Base-by-base conservation (phyloP, 1,140 invertebrate genomes). In the Brachionus sp. region DNA sequence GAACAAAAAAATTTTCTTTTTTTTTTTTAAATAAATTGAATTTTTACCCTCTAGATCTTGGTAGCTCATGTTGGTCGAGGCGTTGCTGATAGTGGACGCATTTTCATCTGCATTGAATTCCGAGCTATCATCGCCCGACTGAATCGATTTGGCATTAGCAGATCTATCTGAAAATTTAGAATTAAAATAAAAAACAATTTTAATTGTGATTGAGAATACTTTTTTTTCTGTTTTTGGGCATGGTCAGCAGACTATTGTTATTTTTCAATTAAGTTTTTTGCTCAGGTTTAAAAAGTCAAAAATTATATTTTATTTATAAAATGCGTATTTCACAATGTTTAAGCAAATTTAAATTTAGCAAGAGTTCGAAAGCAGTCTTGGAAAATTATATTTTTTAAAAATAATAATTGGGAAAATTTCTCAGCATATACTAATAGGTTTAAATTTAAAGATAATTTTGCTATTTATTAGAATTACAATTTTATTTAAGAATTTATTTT, bases 11-110 rank as follows among this genome's bases (percentile, higher is more conserved):
- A 39, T 9, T 33, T 66, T 5, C 29, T 66, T 13, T 29, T 7
- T 33, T 35, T 6, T 42, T 3, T 73, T 42, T 42, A 23, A 42
- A 6, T 29, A 1, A 25, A 33, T 0, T 13, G 3, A 73, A 23
- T n/a, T 46, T 12, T 25, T 10, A 50, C 7, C 23, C 33, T 53
- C 29, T 2, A 77, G 13, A 35, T 77, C 46, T 77, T 77, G 29
- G 33, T 57, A 77, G 2, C 46, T 57, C 46, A 57, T 57, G 29
- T 57, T 57, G n/a, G 46, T 57, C 50, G 77, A 80, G 6, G 77
- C 77, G 57, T 80, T 80, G 29, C 77, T 80, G 42, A 57, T 57
- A 7, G 57, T 80, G 10, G 77, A 80, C 23, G 77, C 77, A 25
- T 80, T 80, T 62, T 80, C 78, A 42, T 82, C 78, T 23, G 46